Percentiles rank a stretch among this genome's conserved stretches.
phyloP scores from a whole-genome alignment of 2,113 vertebrate genomes.

The Gulo gulo region DNA sequence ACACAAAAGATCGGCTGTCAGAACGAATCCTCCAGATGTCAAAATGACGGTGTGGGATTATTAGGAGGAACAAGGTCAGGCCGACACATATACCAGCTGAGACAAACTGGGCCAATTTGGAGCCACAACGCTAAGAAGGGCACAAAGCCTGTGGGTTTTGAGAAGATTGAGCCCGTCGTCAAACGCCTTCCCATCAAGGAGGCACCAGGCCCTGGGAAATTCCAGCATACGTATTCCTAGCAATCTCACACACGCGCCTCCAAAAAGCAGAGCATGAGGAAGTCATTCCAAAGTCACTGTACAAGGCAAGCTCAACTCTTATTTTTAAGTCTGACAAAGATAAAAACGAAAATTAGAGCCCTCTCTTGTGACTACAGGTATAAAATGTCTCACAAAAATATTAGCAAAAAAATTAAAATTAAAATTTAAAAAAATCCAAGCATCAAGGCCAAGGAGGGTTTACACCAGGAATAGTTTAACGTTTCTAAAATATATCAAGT shows the following conservation, averaged over 20 bases:
- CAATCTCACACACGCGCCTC: background rate
- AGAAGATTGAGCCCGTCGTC: background rate
- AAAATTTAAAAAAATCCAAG: background rate
- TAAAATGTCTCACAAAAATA: background rate
- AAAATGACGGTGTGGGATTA: background rate
- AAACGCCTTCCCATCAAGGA: background rate
- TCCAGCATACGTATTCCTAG: rapidly evolving
- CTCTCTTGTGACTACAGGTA: background rate
- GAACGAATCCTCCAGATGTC: no score
- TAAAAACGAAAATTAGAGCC: background rate
- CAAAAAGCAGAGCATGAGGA: background rate
- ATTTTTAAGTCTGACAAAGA: background rate
- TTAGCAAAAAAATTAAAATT: background rate
- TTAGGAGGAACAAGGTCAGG: background rate
- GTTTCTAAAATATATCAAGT: background rate
- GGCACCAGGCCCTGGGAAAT: background rate
- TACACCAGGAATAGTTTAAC: background rate
- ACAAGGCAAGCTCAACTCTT: background rate
- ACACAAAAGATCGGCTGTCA: background rate
- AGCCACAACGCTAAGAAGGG: background rate
- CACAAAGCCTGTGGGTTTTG: background rate
- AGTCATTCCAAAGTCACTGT: background rate
- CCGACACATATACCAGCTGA: background rate
- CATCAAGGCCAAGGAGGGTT: background rate
- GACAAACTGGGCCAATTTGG: background rate